These are phyloP conservation scores for Thereva unica DNA, from an alignment of 2,888 invertebrate genomes.

Conservation along the genomic window DNA sequence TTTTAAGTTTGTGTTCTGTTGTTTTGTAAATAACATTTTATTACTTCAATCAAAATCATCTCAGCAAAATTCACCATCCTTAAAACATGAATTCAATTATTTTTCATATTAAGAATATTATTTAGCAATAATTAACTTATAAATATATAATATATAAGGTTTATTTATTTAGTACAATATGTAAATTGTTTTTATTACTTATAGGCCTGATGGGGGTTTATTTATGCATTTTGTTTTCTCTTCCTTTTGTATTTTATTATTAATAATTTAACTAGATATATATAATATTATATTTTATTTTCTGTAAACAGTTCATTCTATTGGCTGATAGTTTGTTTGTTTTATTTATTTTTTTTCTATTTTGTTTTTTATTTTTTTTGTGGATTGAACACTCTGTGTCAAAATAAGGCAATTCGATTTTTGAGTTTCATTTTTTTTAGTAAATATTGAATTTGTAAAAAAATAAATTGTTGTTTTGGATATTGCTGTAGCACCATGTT, in stretches of 20 bases:
- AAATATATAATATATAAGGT: no score
- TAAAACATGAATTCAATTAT: no score
- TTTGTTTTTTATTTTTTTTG: constrained; percentile 25
- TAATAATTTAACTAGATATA: constrained; percentile 30
- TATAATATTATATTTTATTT: constrained; percentile 8
- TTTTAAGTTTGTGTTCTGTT: no score
- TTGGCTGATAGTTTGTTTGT: constrained; percentile 30
- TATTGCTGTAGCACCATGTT: constrained; percentile 34
- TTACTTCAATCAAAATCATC: no score
- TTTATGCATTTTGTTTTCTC: constrained; percentile 28
- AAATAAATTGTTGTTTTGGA: constrained; percentile 29
- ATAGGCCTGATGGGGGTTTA: constrained; percentile 34
- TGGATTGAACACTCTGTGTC: constrained; percentile 35
- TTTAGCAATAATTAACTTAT: no score
- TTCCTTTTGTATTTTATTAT: neutral
- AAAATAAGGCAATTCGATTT: constrained; percentile 35
- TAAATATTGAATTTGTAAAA: constrained; percentile 25
- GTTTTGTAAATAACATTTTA: no score
- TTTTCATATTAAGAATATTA: no score
- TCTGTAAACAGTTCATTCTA: constrained; percentile 24
- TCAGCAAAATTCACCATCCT: no score
- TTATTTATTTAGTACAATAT: no score
- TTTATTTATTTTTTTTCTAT: constrained; percentile 22
- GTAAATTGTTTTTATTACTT: neutral
- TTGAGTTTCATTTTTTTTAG: constrained; percentile 19